These are phyloP conservation scores for Episyrphus balteatus DNA, from an alignment of 1,140 invertebrate species.

Conservation along the genomic window DNA sequence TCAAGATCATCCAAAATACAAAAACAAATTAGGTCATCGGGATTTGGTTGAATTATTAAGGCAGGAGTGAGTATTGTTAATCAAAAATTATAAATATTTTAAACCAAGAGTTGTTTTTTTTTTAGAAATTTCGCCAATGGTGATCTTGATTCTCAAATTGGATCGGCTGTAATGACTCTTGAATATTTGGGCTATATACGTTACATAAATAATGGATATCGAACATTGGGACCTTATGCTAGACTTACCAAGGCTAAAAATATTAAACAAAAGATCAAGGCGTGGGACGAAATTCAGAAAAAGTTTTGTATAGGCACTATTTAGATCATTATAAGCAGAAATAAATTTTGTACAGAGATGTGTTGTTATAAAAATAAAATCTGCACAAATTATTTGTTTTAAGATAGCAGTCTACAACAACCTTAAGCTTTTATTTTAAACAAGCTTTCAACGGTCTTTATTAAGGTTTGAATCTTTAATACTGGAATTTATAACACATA, in stretches of 20 bases:
- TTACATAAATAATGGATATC: conserved; percentile 24
- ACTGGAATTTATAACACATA: too few species aligned
- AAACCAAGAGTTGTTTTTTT: neutral
- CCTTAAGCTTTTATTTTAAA: too few species aligned
- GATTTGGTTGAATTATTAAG: conserved; percentile 27
- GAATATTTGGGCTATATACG: conserved; percentile 26
- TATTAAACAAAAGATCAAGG: conserved; percentile 21
- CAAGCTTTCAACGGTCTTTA: too few species aligned
- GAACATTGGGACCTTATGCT: conserved; percentile 30
- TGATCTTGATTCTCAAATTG: conserved; percentile 29
- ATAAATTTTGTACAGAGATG: too few species aligned
- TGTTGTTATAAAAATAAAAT: too few species aligned
- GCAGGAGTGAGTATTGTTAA: conserved; percentile 21
- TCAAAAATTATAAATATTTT: neutral
- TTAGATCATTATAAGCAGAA: too few species aligned
- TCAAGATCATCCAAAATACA: conserved; percentile 31
- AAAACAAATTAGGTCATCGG: conserved; percentile 19
- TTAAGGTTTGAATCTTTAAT: too few species aligned
- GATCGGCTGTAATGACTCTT: conserved; percentile 23
- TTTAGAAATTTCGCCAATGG: conserved; percentile 23
- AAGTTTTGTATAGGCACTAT: too few species aligned
- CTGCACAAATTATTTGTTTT: too few species aligned
- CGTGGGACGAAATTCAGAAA: conserved; percentile 14
- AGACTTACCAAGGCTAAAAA: conserved; percentile 28
- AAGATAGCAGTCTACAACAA: too few species aligned